Conservation (phyloP, 1,140 invertebrate genomes). For the Microplitis mediator region DNA sequence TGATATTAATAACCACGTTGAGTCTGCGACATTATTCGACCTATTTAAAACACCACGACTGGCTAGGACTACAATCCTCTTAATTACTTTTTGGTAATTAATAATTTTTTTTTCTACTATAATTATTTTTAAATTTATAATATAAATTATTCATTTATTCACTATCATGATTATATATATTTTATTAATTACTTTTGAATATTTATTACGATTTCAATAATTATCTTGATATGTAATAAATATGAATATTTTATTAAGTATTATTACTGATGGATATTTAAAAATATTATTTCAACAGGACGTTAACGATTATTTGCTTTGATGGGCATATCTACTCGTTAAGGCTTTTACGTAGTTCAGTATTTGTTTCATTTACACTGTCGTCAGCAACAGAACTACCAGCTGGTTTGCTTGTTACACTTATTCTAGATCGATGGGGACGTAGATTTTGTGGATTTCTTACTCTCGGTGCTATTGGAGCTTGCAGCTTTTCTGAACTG, state of each 20-base stretch:
- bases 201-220: too few species aligned
- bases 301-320: conserved; percentile 68
- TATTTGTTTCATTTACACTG: conserved; percentile 74
- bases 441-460: conserved; percentile 67
- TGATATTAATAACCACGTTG: conserved; percentile 42
- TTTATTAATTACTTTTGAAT: too few species aligned
- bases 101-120: background rate
- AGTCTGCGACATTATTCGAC: conserved; percentile 61
- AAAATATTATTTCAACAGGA: conserved; percentile 52
- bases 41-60: conserved; percentile 66
- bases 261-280: background rate
- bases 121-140: background rate
- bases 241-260: too few species aligned
- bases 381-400: conserved; percentile 74
- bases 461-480: conserved; percentile 62
- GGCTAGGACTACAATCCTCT: conserved; percentile 63
- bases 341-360: conserved; percentile 68
- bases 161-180: background rate
- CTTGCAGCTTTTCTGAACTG: conserved; percentile 62
- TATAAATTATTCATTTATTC: background rate
- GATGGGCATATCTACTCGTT: conserved; percentile 73
- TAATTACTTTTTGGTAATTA: conserved; percentile 63
- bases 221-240: too few species aligned
- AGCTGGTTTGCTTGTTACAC: conserved; percentile 69
- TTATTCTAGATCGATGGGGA: conserved; percentile 71